Evolutionary conservation across 2,113 vertebrate species (phyloP).

Genomic region (Oncorhynchus keta): DNA sequence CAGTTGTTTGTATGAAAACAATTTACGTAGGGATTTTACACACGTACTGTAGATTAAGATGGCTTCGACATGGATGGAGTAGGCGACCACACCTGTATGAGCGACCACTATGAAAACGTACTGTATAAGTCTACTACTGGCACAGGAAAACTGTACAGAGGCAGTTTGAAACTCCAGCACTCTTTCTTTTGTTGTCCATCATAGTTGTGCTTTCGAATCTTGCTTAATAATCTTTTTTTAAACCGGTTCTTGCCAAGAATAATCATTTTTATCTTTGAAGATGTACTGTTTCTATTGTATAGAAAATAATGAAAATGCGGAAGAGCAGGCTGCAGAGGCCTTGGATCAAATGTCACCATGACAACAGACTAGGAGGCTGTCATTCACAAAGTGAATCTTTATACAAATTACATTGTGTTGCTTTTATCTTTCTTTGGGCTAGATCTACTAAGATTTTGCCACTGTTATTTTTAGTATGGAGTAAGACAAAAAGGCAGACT

Average conservation of each 20-base stretch:
- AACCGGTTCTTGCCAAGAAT: slow-evolving; percentile 62
- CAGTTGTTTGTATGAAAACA: slow-evolving; percentile 53
- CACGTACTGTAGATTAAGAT: slow-evolving; percentile 47
- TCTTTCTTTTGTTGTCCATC: slow-evolving; percentile 51
- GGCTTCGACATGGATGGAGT: slow-evolving; percentile 67
- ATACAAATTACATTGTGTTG: slow-evolving; percentile 65
- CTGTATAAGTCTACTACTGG: slow-evolving; percentile 53
- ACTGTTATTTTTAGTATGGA: slow-evolving; percentile 67
- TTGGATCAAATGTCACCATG: slow-evolving; percentile 70
- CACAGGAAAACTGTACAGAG: slow-evolving; percentile 48
- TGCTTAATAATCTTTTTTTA: slow-evolving; percentile 45
- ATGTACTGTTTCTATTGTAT: slow-evolving; percentile 77
- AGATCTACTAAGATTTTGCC: slow-evolving; percentile 72
- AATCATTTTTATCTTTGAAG: slow-evolving; percentile 71
- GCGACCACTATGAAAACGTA: slow-evolving; percentile 62
- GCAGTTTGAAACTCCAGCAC: slow-evolving; percentile 50
- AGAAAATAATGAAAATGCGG: slow-evolving; percentile 71
- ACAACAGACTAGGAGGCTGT: slow-evolving; percentile 60
- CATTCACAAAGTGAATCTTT: slow-evolving; percentile 51
- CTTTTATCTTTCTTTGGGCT: slow-evolving; percentile 63
- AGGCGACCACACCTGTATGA: slow-evolving; percentile 58
- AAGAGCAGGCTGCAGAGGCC: slow-evolving; percentile 59
- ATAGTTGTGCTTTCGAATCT: slow-evolving; percentile 64
- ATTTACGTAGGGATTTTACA: slow-evolving; percentile 60
- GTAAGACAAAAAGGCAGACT: slow-evolving; percentile 58